These are phyloP conservation scores for Dromas ardeola DNA, from an alignment of 2,113 vertebrate species.

Conservation along the genomic window DNA sequence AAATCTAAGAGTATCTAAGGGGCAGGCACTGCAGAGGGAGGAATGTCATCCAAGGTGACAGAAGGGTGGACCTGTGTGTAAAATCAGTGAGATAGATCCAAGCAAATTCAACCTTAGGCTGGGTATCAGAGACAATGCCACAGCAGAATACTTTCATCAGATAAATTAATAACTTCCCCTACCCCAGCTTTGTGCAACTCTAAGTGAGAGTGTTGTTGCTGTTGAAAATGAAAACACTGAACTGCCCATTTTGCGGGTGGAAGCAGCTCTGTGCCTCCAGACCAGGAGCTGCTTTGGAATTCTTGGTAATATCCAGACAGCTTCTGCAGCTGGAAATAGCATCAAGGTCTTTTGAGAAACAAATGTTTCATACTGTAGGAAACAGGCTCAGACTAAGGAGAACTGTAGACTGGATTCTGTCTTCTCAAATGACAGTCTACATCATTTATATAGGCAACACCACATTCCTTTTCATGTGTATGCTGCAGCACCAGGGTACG, in stretches of 20 bases:
- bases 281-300: neutral
- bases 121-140: neutral
- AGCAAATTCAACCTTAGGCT: neutral
- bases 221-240: neutral
- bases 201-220: neutral
- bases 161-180: neutral
- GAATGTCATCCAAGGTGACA: neutral
- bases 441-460: neutral
- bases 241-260: neutral
- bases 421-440: neutral
- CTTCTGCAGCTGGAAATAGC: constrained; percentile 18
- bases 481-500: neutral
- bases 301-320: neutral
- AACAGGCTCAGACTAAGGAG: neutral
- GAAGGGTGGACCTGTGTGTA: neutral
- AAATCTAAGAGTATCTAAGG: neutral
- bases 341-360: neutral
- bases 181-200: neutral
- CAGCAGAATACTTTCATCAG: neutral
- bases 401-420: neutral
- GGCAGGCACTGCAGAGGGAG: neutral
- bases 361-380: neutral
- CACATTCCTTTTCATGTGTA: neutral
- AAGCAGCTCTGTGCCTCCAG: neutral
- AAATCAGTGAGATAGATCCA: neutral